phyloP scores from a whole-genome alignment of 2,797 vertebrate genomes.

The Enteromius trimaculatus region DNA sequence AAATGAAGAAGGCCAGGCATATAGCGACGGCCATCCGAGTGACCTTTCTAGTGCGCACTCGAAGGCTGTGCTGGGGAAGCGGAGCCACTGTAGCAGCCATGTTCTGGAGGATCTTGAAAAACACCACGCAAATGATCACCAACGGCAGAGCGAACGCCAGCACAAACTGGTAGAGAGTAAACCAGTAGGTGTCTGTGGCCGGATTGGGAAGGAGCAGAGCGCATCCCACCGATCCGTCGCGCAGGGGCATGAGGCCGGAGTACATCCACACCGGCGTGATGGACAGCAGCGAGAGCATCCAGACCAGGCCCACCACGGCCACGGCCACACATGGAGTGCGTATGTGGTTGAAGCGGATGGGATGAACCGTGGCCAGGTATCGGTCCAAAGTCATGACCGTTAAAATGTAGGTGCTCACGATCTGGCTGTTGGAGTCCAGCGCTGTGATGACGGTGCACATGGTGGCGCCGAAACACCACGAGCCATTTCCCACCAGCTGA shows the following conservation, averaged over 20 bases:
- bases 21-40: conserved; percentile 87
- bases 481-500: conserved; percentile 85
- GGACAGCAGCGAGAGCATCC: conserved; percentile 83
- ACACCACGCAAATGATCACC: conserved; percentile 80
- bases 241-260: conserved; percentile 82
- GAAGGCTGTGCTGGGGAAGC: conserved; percentile 79
- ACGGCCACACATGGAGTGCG: conserved; percentile 79
- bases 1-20: conserved; percentile 84
- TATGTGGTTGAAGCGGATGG: conserved; percentile 83
- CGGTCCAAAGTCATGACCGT: conserved; percentile 87
- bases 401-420: conserved; percentile 88
- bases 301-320: conserved; percentile 79
- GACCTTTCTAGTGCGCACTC: conserved; percentile 80
- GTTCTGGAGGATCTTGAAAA: conserved; percentile 87
- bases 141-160: conserved; percentile 85
- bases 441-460: conserved; percentile 86
- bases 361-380: conserved; percentile 85
- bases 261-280: conserved; percentile 88
- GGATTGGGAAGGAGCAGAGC: conserved; percentile 84
- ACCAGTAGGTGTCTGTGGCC: conserved; percentile 82
- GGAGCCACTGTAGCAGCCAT: conserved; percentile 85
- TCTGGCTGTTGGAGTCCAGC: conserved; percentile 88
- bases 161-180: conserved; percentile 88
- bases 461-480: conserved; percentile 83
- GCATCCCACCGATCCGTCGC: conserved; percentile 80